phyloP scores from a whole-genome alignment of 2,797 vertebrate genomes.

The Etheostoma nigrum region DNA sequence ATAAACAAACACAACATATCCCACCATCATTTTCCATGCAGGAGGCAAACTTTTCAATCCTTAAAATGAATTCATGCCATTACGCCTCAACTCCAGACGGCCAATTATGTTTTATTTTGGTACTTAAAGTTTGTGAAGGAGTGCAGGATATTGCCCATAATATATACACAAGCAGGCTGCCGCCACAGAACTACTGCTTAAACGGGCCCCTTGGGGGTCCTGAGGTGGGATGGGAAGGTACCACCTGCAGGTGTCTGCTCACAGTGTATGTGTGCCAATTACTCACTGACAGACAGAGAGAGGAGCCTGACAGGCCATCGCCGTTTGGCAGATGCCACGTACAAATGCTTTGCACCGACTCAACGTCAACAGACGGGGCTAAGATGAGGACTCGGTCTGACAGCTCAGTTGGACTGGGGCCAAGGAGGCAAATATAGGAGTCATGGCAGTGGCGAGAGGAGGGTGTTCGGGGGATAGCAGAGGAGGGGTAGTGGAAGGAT shows the following conservation, averaged over 20 bases:
- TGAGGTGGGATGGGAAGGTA: constrained; percentile 75
- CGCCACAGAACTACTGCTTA: constrained; percentile 77
- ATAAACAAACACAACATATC: constrained; percentile 81
- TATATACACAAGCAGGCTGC: constrained; percentile 83
- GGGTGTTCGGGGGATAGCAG: constrained; percentile 21
- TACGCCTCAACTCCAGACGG: constrained; percentile 82
- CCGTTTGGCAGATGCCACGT: constrained; percentile 83
- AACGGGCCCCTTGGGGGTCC: constrained; percentile 84
- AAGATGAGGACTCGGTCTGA: constrained; percentile 76
- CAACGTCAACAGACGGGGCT: constrained; percentile 64
- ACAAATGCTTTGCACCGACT: constrained; percentile 71
- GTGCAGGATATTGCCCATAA: constrained; percentile 85
- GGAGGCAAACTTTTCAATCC: constrained; percentile 73
- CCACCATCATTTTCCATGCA: constrained; percentile 60
- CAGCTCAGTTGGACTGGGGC: constrained; percentile 80
- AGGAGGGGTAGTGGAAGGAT: constrained; percentile 50
- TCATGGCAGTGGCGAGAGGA: constrained; percentile 58
- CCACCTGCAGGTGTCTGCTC: constrained; percentile 83
- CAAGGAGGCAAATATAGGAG: constrained; percentile 73
- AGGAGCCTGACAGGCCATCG: constrained; percentile 74
- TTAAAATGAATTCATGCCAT: constrained; percentile 76
- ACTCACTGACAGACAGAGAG: constrained; percentile 82
- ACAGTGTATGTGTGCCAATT: constrained; percentile 83
- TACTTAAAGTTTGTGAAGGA: constrained; percentile 86
- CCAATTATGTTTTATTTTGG: constrained; percentile 88